Evolutionary conservation across 2,113 vertebrate genomes (phyloP).

Genomic region (Brachypteracias leptosomus): DNA sequence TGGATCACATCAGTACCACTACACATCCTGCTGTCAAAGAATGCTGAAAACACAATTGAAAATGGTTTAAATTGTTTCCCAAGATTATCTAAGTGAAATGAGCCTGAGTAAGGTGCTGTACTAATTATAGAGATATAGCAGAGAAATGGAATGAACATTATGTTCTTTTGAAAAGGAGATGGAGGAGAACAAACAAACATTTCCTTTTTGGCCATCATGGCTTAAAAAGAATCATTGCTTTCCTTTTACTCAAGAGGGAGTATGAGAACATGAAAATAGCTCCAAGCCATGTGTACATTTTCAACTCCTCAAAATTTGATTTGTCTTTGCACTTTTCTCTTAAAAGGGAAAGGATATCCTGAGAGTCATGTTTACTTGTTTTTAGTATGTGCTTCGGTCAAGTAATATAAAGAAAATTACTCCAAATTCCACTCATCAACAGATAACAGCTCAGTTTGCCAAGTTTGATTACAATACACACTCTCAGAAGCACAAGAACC

Average conservation of each 20-base stretch:
- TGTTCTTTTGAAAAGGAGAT: not conserved
- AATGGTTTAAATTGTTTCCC: not conserved
- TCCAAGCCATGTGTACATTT: not conserved
- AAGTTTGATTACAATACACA: not conserved
- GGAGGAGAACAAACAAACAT: not conserved
- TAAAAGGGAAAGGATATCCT: not conserved
- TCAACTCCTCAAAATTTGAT: too few relatives aligned
- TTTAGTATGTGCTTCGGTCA: not conserved
- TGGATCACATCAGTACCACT: not conserved
- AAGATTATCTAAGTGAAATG: not conserved
- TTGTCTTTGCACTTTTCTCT: not conserved
- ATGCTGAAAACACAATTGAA: not conserved
- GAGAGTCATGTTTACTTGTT: not conserved
- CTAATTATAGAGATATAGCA: not conserved
- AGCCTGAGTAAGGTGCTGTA: not conserved
- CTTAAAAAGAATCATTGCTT: not conserved
- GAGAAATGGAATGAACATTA: not conserved
- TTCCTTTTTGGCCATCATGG: not conserved
- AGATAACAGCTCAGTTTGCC: not conserved
- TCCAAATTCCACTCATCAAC: not conserved
- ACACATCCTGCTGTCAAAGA: not conserved
- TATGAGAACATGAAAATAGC: not conserved
- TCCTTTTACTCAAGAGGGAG: slow-evolving; percentile 8
- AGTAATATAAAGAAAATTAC: not conserved
- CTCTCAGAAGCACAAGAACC: not conserved